Evolutionary conservation across 2,888 invertebrate species (phyloP).

Genomic region (Rhagonycha lutea): DNA sequence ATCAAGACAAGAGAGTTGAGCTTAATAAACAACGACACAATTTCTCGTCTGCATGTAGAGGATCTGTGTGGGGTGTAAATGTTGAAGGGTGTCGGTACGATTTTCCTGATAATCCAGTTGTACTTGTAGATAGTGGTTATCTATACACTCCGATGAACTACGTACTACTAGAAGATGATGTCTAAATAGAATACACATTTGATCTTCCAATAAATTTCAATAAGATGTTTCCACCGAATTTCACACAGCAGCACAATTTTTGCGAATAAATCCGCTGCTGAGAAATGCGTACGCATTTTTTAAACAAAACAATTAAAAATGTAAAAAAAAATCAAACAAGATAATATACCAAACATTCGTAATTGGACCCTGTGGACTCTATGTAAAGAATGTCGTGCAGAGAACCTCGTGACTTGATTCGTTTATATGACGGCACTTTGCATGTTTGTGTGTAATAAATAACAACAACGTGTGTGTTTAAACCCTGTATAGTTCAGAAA

Average conservation of each 20-base stretch:
- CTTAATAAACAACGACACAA: constrained; percentile 38
- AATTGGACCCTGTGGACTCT: constrained; percentile 26
- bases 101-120: constrained; percentile 33
- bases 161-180: constrained; percentile 16
- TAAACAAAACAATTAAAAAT: neutral
- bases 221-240: neutral
- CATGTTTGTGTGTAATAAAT: constrained; percentile 31
- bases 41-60: constrained; percentile 33
- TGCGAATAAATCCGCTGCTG: neutral
- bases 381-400: constrained; percentile 29
- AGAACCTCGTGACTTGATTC: constrained; percentile 35
- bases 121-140: constrained; percentile 33
- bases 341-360: constrained; percentile 7
- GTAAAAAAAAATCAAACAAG: neutral
- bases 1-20: constrained; percentile 34
- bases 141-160: constrained; percentile 25
- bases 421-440: constrained; percentile 34
- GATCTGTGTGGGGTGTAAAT: constrained; percentile 28
- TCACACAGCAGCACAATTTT: neutral
- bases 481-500: constrained; percentile 15
- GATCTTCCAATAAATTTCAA: constrained; percentile 3
- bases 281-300: neutral
- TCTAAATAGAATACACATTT: constrained; percentile 1
- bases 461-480: constrained; percentile 28
- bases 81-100: constrained; percentile 23